A percentile compares a stretch with the other conserved stretches of the same genome.
Conservation (phyloP, 2,888 invertebrate species). For the Aphodius sticticus region DNA sequence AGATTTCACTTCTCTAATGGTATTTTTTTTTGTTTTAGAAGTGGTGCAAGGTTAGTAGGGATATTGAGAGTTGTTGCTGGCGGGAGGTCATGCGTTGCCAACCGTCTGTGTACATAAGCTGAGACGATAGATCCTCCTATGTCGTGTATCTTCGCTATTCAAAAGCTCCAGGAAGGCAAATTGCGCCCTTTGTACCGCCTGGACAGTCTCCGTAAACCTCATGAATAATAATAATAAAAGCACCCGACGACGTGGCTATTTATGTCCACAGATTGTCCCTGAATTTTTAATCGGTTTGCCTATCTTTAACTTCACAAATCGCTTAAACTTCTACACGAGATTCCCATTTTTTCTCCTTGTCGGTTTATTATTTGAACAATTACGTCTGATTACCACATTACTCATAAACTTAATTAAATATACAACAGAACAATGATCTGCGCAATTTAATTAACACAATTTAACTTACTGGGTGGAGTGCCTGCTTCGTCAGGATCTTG, state of each 20-base stretch:
- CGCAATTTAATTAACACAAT: no score
- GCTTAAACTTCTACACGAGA: not conserved
- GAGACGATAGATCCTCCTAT: slow-evolving; percentile 46
- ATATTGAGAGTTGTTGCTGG: not conserved
- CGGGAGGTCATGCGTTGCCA: not conserved
- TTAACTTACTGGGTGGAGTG: no score
- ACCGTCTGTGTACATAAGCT: slow-evolving; percentile 41
- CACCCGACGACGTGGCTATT: slow-evolving; percentile 36
- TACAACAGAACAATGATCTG: no score
- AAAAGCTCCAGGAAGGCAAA: slow-evolving; percentile 43
- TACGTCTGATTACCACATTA: no score
- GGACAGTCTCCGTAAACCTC: slow-evolving; percentile 36
- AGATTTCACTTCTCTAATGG: no score
- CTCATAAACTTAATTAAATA: no score
- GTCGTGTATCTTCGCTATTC: slow-evolving; percentile 47
- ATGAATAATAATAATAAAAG: slow-evolving; percentile 44
- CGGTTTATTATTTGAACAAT: not conserved
- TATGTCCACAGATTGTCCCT: slow-evolving; percentile 40
- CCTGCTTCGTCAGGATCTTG: no score
- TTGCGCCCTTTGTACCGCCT: slow-evolving; percentile 43
- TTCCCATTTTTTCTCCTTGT: not conserved
- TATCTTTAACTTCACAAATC: not conserved
- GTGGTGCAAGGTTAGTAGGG: not conserved
- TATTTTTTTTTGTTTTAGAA: not conserved
- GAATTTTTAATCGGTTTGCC: slow-evolving; percentile 35